phyloP scores from a whole-genome alignment of 2,888 invertebrate genomes.

The Aproaerema taeniolella region DNA sequence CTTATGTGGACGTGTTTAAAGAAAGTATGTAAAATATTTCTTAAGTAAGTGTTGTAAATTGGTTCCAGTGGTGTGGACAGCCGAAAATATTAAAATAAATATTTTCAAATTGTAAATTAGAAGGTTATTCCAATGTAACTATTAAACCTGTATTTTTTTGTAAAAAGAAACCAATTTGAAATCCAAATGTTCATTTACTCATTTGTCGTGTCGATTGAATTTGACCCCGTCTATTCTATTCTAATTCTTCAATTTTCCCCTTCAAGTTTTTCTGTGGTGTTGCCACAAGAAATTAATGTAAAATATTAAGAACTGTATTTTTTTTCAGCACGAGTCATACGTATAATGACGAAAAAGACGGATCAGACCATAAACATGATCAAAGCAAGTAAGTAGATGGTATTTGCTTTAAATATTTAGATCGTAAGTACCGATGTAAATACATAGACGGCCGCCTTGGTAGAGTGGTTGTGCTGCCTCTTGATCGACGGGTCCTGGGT shows the following conservation, averaged over 20 bases:
- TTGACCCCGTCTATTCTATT: conserved; percentile 56
- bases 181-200: too few relatives aligned
- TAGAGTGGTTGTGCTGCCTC: too few relatives aligned
- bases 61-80: conserved; percentile 20
- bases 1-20: background rate
- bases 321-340: conserved; percentile 66
- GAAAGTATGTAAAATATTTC: conserved; percentile 3
- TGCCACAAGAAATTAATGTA: conserved; percentile 13
- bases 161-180: too few relatives aligned
- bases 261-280: conserved; percentile 31
- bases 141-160: too few relatives aligned
- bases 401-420: too few relatives aligned
- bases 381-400: conserved; percentile 65
- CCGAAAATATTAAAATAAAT: too few relatives aligned
- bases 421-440: too few relatives aligned
- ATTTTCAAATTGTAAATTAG: too few relatives aligned
- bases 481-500: too few relatives aligned
- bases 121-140: too few relatives aligned
- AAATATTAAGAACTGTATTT: background rate
- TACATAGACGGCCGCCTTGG: too few relatives aligned
- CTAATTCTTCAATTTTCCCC: background rate
- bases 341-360: conserved; percentile 68
- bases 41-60: conserved; percentile 12
- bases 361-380: conserved; percentile 72
- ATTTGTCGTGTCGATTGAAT: conserved; percentile 53